Evolutionary conservation across 2,113 vertebrate species (phyloP).

Genomic region (Oriolus oriolus): DNA sequence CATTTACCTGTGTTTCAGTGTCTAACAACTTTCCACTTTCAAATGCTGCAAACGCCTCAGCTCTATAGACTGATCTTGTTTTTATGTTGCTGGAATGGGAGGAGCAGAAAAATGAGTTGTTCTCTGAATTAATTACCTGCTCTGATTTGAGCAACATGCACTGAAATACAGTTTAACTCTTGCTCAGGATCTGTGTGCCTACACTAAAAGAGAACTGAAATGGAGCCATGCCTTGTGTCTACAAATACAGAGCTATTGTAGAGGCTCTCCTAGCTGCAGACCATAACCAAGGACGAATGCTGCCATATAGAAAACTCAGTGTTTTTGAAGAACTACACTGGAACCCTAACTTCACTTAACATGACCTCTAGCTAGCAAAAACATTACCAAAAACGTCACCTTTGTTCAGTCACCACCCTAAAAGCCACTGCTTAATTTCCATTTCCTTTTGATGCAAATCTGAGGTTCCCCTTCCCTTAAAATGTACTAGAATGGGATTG

Average conservation of each 20-base stretch:
- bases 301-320: not conserved
- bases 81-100: constrained; percentile 11
- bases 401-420: not conserved
- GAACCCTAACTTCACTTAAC: not conserved
- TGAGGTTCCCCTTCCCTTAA: not conserved
- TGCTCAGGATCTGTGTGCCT: not conserved
- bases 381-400: not conserved
- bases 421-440: not conserved
- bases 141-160: not conserved
- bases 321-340: not conserved
- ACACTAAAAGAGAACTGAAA: not conserved
- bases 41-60: not conserved
- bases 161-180: constrained; percentile 18
- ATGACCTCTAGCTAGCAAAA: not conserved
- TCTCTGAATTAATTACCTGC: constrained; percentile 32
- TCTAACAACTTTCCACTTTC: constrained; percentile 42
- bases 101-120: constrained; percentile 10
- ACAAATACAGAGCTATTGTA: not conserved
- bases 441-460: not conserved
- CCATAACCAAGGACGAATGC: not conserved
- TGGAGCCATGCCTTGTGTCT: not conserved
- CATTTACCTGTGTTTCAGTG: constrained; percentile 44
- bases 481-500: not conserved
- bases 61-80: not conserved
- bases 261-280: not conserved